Base-by-base conservation (phyloP, 2,888 invertebrate species). In the Thecocarcelia acutangulata region DNA sequence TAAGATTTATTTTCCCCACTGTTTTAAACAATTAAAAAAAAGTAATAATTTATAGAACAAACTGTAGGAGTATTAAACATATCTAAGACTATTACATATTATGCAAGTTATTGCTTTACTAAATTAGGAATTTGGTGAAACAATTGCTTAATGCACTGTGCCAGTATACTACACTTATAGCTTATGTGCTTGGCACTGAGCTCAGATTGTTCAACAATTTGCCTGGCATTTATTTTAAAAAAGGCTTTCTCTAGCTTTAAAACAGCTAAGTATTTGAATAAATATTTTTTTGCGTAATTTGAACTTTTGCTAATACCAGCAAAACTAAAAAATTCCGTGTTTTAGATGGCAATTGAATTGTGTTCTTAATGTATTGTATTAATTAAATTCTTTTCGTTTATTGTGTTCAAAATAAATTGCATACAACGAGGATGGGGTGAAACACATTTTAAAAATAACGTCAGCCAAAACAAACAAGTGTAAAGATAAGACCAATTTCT, bases 321-420 rank as follows among this genome's bases (percentile, higher is more conserved):
- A 68, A 73, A 73, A 73, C 54, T 52, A 54, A 52, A 61, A 61
- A 79, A 61, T 73, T 73, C 46, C 44, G 66, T 73, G 40, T 56
- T 73, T 73, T 61, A 46, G 37, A 46, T 73, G 24, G 21, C 44
- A 21, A 13, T 64, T 19, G 61, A 40, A 50, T 42, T 48, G 28
- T 28, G 0, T 15, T 15, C n/a, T 15, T 54, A 2, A 9, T 33
- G 11, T 1, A 33, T 17, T 13, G 8, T 56, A n/a, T 8, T 17
- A 46, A 46, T 33, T 33, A 46, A 46, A 15, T 46, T 46, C 8
- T 46, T 46, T 46, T 17, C 9, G 15, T 11, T 15, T 6, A 8
- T 46, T 46, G 46, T 4, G n/a, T n/a, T n/a, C n/a, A 44, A n/a
- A 13, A 44, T 13, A 4, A n/a, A n/a, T n/a, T 44, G 13, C 44